Evolutionary conservation across 1,140 invertebrate species (phyloP).

Genomic region (Phortica variegata): DNA sequence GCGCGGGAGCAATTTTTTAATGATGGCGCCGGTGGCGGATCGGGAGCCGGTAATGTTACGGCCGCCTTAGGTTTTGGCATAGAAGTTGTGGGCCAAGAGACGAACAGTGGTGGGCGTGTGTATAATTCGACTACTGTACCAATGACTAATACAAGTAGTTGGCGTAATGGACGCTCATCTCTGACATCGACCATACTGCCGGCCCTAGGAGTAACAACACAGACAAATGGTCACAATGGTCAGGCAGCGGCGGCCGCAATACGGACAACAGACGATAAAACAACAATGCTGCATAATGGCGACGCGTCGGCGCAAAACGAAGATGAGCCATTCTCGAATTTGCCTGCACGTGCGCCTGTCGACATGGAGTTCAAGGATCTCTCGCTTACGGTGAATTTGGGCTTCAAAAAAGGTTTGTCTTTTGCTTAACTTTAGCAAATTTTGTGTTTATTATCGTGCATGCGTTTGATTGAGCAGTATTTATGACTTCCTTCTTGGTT

Average conservation of each 20-base stretch:
- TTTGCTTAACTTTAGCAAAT: too few relatives aligned
- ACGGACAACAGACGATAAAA: slow-evolving; percentile 13
- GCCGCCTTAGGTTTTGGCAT: slow-evolving; percentile 41
- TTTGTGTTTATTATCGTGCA: too few relatives aligned
- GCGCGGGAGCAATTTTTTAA: slow-evolving; percentile 45
- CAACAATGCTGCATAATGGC: neutral
- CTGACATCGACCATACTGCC: neutral
- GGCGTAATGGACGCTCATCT: slow-evolving; percentile 23
- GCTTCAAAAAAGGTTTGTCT: slow-evolving; percentile 70
- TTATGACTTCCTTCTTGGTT: slow-evolving; percentile 14
- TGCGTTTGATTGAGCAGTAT: slow-evolving; percentile 13
- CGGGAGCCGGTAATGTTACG: slow-evolving; percentile 1
- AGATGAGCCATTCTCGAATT: slow-evolving; percentile 54
- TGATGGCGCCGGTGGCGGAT: slow-evolving; percentile 16
- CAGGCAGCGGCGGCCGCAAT: slow-evolving; percentile 1
- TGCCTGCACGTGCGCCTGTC: slow-evolving; percentile 62
- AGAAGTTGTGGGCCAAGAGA: slow-evolving; percentile 27
- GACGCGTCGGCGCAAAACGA: slow-evolving; percentile 33
- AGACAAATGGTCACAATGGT: neutral
- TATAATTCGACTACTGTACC: slow-evolving; percentile 49
- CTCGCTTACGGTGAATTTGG: slow-evolving; percentile 68
- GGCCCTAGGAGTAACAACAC: slow-evolving; percentile 1
- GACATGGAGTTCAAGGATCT: slow-evolving; percentile 73
- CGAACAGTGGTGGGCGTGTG: slow-evolving; percentile 23
- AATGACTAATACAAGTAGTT: slow-evolving; percentile 23